Percentiles rank a stretch among this genome's conserved stretches.
Evolutionary conservation across 2,113 vertebrate species (phyloP).

Genomic region (Prolemur simus): DNA sequence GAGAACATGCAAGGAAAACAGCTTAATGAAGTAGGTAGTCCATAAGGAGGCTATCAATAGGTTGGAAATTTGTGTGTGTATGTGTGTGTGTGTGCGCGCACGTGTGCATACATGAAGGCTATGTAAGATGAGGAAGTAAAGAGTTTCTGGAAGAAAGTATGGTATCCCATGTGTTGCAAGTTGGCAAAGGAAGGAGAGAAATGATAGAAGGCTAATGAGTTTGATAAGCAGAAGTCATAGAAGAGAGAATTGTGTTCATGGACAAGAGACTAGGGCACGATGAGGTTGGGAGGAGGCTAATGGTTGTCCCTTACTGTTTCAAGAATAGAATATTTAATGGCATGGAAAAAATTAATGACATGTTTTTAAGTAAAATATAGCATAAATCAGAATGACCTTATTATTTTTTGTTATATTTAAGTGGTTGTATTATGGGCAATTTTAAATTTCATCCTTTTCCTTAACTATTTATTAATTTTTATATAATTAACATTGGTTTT

Average conservation of each 20-base stretch:
- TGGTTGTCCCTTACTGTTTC: not conserved
- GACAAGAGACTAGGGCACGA: not conserved
- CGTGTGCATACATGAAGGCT: no score
- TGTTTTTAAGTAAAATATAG: slow-evolving; percentile 16
- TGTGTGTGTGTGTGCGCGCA: not conserved
- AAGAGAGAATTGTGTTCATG: not conserved
- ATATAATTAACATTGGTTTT: not conserved
- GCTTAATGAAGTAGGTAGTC: not conserved
- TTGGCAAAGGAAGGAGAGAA: not conserved
- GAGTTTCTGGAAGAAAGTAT: not conserved
- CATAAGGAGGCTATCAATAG: not conserved
- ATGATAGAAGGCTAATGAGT: not conserved
- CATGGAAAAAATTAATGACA: not conserved
- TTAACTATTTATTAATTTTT: not conserved
- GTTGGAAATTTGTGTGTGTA: not conserved
- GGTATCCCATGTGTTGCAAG: not conserved
- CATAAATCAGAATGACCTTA: not conserved
- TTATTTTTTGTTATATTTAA: not conserved
- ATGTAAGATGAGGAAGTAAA: not conserved
- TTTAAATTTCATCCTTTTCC: not conserved
- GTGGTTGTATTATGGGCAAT: not conserved
- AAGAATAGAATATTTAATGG: not conserved
- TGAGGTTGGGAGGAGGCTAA: not conserved
- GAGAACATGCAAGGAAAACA: not conserved
- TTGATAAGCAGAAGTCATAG: not conserved